Conservation (phyloP, 2,888 invertebrate species). For the Catocala fraxini region DNA sequence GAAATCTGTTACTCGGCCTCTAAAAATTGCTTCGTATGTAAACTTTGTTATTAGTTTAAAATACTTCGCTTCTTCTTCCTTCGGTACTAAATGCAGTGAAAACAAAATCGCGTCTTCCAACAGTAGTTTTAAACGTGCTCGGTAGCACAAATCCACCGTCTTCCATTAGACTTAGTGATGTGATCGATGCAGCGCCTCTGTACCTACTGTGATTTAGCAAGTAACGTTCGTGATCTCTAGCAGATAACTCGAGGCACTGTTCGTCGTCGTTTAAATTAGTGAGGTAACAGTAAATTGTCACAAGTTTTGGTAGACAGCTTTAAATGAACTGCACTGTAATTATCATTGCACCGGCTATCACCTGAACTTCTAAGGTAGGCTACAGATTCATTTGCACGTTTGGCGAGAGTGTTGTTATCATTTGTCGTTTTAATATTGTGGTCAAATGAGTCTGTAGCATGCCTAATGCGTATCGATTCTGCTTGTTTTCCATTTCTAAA, state of each 20-base stretch:
- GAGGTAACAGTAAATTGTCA: constrained; percentile 76
- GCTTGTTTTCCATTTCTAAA: constrained; percentile 57
- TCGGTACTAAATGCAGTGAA: constrained; percentile 79
- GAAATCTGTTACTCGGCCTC: constrained; percentile 84
- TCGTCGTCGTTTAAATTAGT: constrained; percentile 64
- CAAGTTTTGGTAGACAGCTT: constrained; percentile 87
- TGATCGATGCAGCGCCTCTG: constrained; percentile 59
- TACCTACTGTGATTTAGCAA: constrained; percentile 57
- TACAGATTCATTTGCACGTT: constrained; percentile 15
- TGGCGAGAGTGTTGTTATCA: background rate
- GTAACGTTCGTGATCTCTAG: constrained; percentile 48
- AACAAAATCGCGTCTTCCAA: constrained; percentile 87
- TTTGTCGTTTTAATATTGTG: background rate
- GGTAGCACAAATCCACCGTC: constrained; percentile 70
- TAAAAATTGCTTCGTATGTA: constrained; percentile 82
- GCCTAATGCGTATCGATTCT: constrained; percentile 43
- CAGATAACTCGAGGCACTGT: constrained; percentile 54
- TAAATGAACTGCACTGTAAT: constrained; percentile 84
- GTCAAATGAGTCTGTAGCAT: constrained; percentile 9
- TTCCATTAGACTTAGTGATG: constrained; percentile 84
- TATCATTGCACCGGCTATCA: constrained; percentile 76
- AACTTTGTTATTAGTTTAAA: constrained; percentile 72
- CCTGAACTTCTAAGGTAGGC: constrained; percentile 59
- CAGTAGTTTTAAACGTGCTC: constrained; percentile 78
- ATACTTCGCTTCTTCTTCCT: constrained; percentile 58